Conservation (phyloP, 2,888 invertebrate species). For the Germaria angustata region DNA sequence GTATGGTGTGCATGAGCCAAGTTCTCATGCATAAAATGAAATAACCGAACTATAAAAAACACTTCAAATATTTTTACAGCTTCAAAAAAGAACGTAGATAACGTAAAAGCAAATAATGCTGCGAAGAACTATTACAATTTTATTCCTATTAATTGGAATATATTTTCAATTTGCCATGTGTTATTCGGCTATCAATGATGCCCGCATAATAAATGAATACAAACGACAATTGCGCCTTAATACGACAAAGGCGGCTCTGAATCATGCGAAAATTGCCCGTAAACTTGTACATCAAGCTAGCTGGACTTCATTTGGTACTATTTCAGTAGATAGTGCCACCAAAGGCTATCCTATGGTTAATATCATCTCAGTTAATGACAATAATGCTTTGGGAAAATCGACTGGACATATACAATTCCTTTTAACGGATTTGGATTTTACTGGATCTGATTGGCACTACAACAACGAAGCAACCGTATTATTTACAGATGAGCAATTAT, state of each 20-base stretch:
- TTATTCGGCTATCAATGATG: constrained; percentile 74
- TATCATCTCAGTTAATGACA: constrained; percentile 79
- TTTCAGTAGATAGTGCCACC: constrained; percentile 74
- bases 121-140: constrained; percentile 3
- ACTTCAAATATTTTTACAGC: not conserved
- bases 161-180: constrained; percentile 50
- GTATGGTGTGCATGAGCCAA: too few species aligned
- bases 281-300: constrained; percentile 76
- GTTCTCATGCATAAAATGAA: too few species aligned
- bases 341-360: constrained; percentile 79
- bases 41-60: too few species aligned
- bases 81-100: not conserved
- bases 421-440: constrained; percentile 79
- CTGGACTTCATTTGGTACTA: constrained; percentile 78
- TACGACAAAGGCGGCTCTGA: constrained; percentile 30
- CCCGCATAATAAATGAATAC: constrained; percentile 71
- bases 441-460: constrained; percentile 76
- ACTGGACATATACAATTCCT: constrained; percentile 78
- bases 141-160: constrained; percentile 30
- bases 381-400: constrained; percentile 70
- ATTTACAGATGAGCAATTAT: constrained; percentile 76
- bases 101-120: constrained; percentile 5
- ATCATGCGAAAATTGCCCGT: constrained; percentile 78
- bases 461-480: constrained; percentile 77
- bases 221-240: constrained; percentile 59